Percentiles rank a stretch among this genome's conserved stretches.
phyloP scores from a whole-genome alignment of 2,113 vertebrate genomes.

The Pterocles gutturalis region DNA sequence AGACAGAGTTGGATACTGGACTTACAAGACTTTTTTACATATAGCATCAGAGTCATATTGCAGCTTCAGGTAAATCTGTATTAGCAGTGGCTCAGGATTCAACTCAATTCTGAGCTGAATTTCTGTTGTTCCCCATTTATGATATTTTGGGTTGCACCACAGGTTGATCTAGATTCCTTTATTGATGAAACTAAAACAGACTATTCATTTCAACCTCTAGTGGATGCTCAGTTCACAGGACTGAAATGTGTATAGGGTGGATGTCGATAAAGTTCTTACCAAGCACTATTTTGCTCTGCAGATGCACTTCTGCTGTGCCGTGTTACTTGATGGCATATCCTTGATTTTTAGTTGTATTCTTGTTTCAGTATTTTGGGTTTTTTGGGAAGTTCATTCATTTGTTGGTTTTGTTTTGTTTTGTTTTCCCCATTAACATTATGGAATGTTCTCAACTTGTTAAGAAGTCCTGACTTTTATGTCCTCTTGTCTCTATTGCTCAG shows the following conservation, averaged over 20 bases:
- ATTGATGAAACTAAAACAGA: background rate
- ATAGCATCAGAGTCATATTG: background rate
- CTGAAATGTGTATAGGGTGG: fast-evolving
- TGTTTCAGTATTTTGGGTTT: background rate
- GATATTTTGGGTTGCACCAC: background rate
- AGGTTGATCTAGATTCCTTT: background rate
- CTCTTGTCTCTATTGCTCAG: background rate
- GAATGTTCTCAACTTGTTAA: background rate
- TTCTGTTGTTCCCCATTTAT: background rate
- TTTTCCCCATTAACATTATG: background rate
- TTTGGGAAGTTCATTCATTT: too few relatives aligned
- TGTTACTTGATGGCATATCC: background rate
- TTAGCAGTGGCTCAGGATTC: background rate
- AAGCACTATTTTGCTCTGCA: fast-evolving
- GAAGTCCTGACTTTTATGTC: background rate
- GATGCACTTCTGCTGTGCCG: background rate
- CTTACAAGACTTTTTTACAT: background rate
- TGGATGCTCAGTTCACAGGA: background rate
- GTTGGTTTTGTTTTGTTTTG: background rate
- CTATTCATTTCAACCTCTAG: background rate
- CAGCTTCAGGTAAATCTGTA: background rate
- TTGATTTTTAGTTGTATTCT: background rate
- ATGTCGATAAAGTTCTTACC: background rate
- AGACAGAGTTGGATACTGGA: background rate
- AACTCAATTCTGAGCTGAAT: background rate